phyloP scores from a whole-genome alignment of 2,888 invertebrate genomes.

The Drosophila cyrtoloma region DNA sequence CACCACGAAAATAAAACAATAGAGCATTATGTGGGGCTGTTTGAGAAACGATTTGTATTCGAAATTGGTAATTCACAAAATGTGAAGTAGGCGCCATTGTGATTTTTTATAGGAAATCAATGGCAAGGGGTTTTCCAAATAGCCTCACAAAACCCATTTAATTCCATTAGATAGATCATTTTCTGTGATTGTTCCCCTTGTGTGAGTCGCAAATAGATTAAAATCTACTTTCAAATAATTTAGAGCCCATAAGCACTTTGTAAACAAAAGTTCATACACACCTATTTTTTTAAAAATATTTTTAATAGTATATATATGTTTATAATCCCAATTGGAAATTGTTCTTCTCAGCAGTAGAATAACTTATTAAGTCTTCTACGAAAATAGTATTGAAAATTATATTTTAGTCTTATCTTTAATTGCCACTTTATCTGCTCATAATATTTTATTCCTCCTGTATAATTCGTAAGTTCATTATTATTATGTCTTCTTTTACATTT shows the following conservation, averaged over 20 bases:
- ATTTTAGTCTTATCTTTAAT: not conserved
- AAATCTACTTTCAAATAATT: not conserved
- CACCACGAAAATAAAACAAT: constrained; percentile 27
- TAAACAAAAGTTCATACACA: not conserved
- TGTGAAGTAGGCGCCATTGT: constrained; percentile 9
- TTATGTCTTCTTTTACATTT: not conserved
- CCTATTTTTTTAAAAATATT: not conserved
- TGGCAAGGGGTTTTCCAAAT: not conserved
- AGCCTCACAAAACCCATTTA: not conserved
- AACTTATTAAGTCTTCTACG: not conserved
- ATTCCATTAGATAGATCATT: not conserved
- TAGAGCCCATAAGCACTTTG: not conserved
- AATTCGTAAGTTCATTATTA: too few species aligned
- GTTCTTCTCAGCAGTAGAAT: not conserved
- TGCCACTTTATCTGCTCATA: not conserved
- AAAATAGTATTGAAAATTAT: not conserved
- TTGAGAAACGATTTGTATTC: constrained; percentile 20
- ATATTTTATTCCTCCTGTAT: not conserved
- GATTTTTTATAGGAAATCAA: not conserved
- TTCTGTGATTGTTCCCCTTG: not conserved
- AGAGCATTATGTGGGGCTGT: constrained; percentile 5
- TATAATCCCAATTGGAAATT: not conserved
- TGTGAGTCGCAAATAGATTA: not conserved
- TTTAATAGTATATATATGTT: not conserved
- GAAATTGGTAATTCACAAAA: constrained; percentile 19